Evolutionary conservation across 2,113 vertebrate genomes (phyloP), one percentile per base, ranked within the genome.

Genomic region (Heptranchias perlo): DNA sequence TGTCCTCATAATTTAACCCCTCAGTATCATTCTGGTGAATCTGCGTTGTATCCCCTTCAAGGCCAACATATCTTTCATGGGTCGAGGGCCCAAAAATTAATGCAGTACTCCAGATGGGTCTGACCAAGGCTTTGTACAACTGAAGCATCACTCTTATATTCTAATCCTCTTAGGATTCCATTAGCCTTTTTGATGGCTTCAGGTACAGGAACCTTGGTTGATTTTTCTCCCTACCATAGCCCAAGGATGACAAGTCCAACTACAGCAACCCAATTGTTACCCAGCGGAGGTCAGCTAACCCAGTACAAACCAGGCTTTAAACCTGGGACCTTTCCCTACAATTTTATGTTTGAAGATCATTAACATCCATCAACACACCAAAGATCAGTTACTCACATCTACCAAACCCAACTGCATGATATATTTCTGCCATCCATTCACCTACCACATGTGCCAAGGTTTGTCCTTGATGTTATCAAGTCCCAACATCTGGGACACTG

Each of bases 391-490:
- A 47, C 39, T 44, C n/a, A 1, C 21, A 28, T 96, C 95, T 78
- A 49, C 52, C 44, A 52, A 18, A 21, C 2, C 47, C 25, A 73
- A 49, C 65, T 47, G 39, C 18, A 16, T 52, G 47, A 58, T 3
- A 78, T 84, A 11, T 64, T 62, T 44, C 78, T 82, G 16, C 39
- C 16, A 21, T 82, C 39, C 78, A 82, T 82, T 52, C 28, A 94
- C 76, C 84, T 96, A 96, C 92, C 96, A 96, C 13, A 96, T 95
- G 21, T 95, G 54, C 96, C 96, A 96, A 39, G 96, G 64, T 62
- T 95, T 95, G 28, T 87, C 35, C 54, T 96, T 95, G 16, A 96
- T 96, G 52, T 95, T 92, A 31, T 95, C 14, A 54, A 96, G 82
- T 23, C 47, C 92, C 93, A 96, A 69, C 35, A 96, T 87, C 62